Conservation (phyloP, 2,888 invertebrate genomes). For the Leptopilina drosophilae region DNA sequence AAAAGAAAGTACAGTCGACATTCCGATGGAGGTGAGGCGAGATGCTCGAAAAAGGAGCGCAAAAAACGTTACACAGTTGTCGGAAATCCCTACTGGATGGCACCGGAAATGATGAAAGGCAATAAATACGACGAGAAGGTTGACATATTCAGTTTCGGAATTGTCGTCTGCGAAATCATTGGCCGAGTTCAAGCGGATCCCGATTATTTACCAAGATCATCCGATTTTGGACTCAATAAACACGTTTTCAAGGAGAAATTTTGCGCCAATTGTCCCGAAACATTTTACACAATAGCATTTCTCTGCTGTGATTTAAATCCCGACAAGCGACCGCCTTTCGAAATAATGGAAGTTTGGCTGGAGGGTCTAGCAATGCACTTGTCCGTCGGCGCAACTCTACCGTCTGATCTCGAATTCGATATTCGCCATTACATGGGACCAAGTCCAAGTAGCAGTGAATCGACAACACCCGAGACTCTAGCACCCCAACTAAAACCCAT, state of each 20-base stretch:
- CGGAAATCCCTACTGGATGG: constrained; percentile 99
- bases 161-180: constrained; percentile 96
- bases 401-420: constrained; percentile 85
- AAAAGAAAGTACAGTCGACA: constrained; percentile 72
- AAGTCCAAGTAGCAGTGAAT: constrained; percentile 81
- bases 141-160: constrained; percentile 97
- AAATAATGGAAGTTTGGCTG: constrained; percentile 92
- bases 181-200: constrained; percentile 97
- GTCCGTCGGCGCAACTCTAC: constrained; percentile 81
- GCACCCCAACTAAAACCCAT: constrained; percentile 79
- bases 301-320: constrained; percentile 94
- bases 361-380: constrained; percentile 87
- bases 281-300: constrained; percentile 92
- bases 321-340: constrained; percentile 93
- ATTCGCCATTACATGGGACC: constrained; percentile 84
- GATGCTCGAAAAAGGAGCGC: constrained; percentile 82
- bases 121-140: constrained; percentile 97
- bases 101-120: constrained; percentile 98
- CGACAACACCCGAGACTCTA: constrained; percentile 80
- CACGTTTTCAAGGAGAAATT: constrained; percentile 91
- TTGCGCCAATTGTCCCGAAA: constrained; percentile 89
- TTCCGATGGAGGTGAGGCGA: constrained; percentile 74
- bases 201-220: constrained; percentile 92
- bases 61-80: constrained; percentile 96
- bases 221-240: constrained; percentile 95